Evolutionary conservation across 2,113 vertebrate species (phyloP).

Genomic region (Columba livia): DNA sequence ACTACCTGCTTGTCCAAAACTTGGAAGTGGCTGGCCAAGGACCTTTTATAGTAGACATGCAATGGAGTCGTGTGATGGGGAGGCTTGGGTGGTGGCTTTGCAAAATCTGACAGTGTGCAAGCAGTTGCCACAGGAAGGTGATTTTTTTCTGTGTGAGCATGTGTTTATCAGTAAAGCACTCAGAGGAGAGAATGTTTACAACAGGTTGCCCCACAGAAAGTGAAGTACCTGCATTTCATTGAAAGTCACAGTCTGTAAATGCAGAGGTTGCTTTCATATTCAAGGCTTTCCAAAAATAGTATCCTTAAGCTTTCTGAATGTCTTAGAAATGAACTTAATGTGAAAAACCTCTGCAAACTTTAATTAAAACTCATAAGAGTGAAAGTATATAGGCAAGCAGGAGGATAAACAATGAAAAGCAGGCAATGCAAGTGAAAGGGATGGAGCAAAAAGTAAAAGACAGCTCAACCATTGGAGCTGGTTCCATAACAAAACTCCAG

Average conservation of each 20-base stretch:
- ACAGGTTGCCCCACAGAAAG: not conserved
- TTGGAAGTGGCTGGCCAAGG: not conserved
- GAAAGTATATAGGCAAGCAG: not conserved
- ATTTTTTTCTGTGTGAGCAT: not conserved
- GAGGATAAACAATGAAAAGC: not conserved
- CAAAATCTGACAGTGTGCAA: not conserved
- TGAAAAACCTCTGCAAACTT: not conserved
- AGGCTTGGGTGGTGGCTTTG: not conserved
- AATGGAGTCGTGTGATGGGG: not conserved
- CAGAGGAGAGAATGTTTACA: not conserved
- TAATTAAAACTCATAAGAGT: not conserved
- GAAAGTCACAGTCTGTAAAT: not conserved
- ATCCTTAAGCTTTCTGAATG: not conserved
- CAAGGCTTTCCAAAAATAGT: not conserved
- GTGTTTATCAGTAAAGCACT: not conserved
- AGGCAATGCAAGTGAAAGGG: not conserved
- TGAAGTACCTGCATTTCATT: not conserved
- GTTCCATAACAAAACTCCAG: not conserved
- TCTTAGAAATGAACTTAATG: not conserved
- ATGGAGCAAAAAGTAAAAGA: not conserved
- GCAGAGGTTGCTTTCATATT: not conserved
- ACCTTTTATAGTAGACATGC: fast-evolving
- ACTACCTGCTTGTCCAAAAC: not conserved
- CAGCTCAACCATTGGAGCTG: not conserved
- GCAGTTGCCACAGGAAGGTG: not conserved